Base-by-base conservation (phyloP, 2,888 invertebrate genomes). In the Latrodectus elegans region DNA sequence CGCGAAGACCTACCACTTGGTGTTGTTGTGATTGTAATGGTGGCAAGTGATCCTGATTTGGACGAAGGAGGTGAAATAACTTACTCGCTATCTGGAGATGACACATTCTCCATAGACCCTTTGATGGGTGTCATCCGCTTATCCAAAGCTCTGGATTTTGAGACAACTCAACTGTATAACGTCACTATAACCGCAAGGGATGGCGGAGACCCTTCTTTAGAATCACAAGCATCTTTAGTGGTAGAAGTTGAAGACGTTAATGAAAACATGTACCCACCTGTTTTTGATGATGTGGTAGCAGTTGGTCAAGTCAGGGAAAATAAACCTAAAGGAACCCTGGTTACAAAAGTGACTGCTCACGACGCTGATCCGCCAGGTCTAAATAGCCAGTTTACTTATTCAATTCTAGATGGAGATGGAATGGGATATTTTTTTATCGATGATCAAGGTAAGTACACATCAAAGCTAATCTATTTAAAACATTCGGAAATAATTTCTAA, bases 361-460 rank as follows among this genome's bases (percentile, higher is more conserved):
- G 98, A 98, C 93, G 94, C 94, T 0, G 91, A 91, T 73, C 94
- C 95, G 49, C 94, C 95, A 12, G 96, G 96, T 26, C 95, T 95
- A 53, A 96, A 97, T 92, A 95, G 96, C 80, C 95, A 95, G 90
- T 94, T 98, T 86, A 94, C 95, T 82, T 99, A 98, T 93, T 96
- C 95, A 91, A 95, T 98, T 90, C 94, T 95, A 67, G 97, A 95
- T 77, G 98, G 98, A 73, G 95, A 96, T 91, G 99, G 99, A 65
- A 94, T 98, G 91, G 97, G 98, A 51, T 94, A 96, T 90, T 99
- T 99, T 94, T 94, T 95, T 90, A 96, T 99, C 89, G 97, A 98
- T 92, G 95, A 95, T 91, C 94, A 95, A 93, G 98, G 97, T 97
- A 92, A 94, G 94, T 91, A n/a, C 12, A 60, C 4, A 10, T 60